Evolutionary conservation across 2,113 vertebrate species (phyloP).

Genomic region (Sarotherodon lohbergeri): DNA sequence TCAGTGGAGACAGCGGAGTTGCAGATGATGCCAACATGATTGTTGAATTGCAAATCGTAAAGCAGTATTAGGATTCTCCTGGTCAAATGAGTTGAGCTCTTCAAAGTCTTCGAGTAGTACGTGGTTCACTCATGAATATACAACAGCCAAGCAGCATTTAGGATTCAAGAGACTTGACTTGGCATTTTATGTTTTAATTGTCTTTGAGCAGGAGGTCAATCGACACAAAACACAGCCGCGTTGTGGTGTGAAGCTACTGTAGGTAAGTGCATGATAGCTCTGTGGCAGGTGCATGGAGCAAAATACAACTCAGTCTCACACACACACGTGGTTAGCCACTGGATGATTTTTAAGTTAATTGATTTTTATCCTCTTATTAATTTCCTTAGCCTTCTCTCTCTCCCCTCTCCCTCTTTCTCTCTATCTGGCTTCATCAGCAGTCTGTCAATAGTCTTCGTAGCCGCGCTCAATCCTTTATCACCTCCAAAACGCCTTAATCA

Average conservation of each 20-base stretch:
- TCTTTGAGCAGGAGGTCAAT: constrained; percentile 37
- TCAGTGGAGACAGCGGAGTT: not conserved
- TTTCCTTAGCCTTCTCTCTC: constrained; percentile 51
- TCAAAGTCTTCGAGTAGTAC: constrained; percentile 42
- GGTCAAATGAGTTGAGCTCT: constrained; percentile 48
- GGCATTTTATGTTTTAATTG: constrained; percentile 68
- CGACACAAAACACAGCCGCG: constrained; percentile 28
- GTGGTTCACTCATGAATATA: constrained; percentile 59
- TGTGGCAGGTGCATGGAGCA: not conserved
- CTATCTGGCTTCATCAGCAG: constrained; percentile 66
- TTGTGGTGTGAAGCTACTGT: not conserved
- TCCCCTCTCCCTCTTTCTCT: not conserved
- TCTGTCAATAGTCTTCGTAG: constrained; percentile 71
- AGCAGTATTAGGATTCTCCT: constrained; percentile 13
- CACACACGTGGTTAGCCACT: constrained; percentile 30
- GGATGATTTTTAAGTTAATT: constrained; percentile 71
- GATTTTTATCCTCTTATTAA: constrained; percentile 72
- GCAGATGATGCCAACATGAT: not conserved
- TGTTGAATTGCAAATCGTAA: not conserved
- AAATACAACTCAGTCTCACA: not conserved
- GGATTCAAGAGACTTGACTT: constrained; percentile 63
- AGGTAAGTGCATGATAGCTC: constrained; percentile 1
- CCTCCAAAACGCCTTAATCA: constrained; percentile 74
- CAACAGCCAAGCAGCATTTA: constrained; percentile 40
- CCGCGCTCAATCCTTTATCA: constrained; percentile 65